phyloP scores from a whole-genome alignment of 2,797 vertebrate species.

The Rhinella marina region DNA sequence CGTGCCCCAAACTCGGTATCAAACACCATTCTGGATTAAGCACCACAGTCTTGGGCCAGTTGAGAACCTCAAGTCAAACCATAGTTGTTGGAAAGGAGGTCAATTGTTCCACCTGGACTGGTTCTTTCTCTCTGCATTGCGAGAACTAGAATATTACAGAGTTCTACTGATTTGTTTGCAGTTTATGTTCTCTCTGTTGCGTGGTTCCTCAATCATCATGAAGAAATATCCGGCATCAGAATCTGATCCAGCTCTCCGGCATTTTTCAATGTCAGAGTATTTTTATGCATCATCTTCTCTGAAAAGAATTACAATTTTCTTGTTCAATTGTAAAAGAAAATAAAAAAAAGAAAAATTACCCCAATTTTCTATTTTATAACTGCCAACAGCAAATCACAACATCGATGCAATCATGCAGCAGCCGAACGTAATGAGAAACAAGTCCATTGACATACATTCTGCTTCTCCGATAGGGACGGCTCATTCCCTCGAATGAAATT shows the following conservation, averaged over 20 bases:
- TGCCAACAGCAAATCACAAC: constrained; percentile 64
- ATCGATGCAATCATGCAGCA: constrained; percentile 33
- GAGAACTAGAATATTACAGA: background rate
- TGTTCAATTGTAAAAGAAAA: constrained; percentile 41
- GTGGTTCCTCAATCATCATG: background rate
- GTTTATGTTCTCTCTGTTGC: background rate
- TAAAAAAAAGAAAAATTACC: constrained; percentile 4
- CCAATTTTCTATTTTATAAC: constrained; percentile 54
- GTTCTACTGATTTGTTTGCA: background rate
- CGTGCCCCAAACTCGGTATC: no score
- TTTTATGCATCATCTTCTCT: constrained; percentile 30
- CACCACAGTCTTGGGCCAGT: background rate
- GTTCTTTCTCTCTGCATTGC: background rate
- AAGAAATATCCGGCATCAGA: constrained; percentile 37
- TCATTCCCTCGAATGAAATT: constrained; percentile 30
- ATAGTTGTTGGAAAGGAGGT: background rate
- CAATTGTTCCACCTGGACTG: background rate
- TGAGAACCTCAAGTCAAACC: background rate
- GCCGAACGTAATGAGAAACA: constrained; percentile 67
- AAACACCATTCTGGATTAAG: background rate
- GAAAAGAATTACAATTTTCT: constrained; percentile 22
- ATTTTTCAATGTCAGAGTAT: constrained; percentile 25
- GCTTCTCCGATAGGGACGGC: constrained; percentile 74
- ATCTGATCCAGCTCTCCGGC: constrained; percentile 20
- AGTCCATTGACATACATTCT: constrained; percentile 75